Conservation (phyloP, 92 coral and sea anemone species). For the Epizoanthus stellaris region DNA sequence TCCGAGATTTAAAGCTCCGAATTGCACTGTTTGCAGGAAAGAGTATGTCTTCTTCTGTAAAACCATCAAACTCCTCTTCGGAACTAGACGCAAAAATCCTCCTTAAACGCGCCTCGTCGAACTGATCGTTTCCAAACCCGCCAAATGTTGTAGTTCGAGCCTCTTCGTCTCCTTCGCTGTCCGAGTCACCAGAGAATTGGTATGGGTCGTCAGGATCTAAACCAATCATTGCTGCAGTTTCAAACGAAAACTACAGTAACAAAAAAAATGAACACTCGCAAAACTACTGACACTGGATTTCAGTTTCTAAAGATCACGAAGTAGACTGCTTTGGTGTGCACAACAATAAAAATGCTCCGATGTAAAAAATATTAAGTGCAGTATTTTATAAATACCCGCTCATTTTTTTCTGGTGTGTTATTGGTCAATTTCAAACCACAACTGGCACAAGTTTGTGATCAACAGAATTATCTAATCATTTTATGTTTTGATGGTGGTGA, state of each 20-base stretch:
- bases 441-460: too few relatives aligned
- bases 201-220: background rate
- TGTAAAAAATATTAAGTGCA: background rate
- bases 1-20: background rate
- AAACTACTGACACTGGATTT: background rate
- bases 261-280: background rate
- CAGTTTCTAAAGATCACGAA: background rate
- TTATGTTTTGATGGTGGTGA: conserved; percentile 6
- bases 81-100: background rate
- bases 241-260: background rate
- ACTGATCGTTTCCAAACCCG: background rate
- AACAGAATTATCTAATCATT: too few relatives aligned
- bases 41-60: background rate
- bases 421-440: background rate
- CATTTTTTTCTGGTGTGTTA: background rate
- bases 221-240: background rate
- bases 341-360: background rate
- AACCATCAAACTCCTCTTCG: background rate
- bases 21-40: background rate
- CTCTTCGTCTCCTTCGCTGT: background rate
- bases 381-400: background rate
- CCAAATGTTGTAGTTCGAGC: background rate
- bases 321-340: background rate
- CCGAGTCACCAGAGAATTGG: background rate
- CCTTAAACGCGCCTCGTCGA: background rate